A percentile compares a stretch with the other conserved stretches of the same genome.
These are phyloP conservation scores for Odontocerum albicorne DNA, from an alignment of 2,888 invertebrate genomes.

Conservation along the genomic window DNA sequence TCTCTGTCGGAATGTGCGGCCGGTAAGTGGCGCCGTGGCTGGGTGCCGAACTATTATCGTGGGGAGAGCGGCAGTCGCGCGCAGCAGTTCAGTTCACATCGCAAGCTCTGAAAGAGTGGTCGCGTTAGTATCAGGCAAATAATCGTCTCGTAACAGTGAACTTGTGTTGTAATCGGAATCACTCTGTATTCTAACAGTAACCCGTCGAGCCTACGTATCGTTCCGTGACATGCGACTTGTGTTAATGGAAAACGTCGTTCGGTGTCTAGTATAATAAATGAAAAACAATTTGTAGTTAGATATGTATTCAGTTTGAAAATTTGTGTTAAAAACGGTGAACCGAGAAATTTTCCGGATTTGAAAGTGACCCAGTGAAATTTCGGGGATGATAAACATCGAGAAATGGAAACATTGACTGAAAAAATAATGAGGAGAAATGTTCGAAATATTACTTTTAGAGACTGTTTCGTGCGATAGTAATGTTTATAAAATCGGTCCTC, in stretches of 20 bases:
- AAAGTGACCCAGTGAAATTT: constrained; percentile 16
- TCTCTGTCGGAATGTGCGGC: constrained; percentile 18
- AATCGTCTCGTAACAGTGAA: constrained; percentile 22
- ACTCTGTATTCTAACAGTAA: constrained; percentile 4
- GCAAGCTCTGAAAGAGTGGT: constrained; percentile 11
- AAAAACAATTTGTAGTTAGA: no score
- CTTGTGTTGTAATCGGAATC: constrained; percentile 23
- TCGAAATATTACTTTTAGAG: not conserved
- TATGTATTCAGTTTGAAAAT: no score
- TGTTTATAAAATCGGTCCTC: constrained; percentile 15
- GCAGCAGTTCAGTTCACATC: constrained; percentile 25
- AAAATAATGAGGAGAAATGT: constrained; percentile 1
- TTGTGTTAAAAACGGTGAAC: no score
- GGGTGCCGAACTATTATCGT: constrained; percentile 3
- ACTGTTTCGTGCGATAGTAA: constrained; percentile 13
- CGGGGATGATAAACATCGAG: constrained; percentile 5
- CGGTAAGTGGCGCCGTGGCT: constrained; percentile 33
- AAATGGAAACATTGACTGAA: constrained; percentile 5
- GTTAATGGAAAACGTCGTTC: no score
- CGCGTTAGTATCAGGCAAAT: constrained; percentile 8
- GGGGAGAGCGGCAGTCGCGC: constrained; percentile 17
- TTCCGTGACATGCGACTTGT: constrained; percentile 15
- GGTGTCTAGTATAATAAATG: no score
- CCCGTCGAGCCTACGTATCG: constrained; percentile 4
- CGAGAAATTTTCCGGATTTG: constrained; percentile 10